Evolutionary conservation across 2,113 vertebrate genomes (phyloP).

Genomic region (Chinchilla lanigera): DNA sequence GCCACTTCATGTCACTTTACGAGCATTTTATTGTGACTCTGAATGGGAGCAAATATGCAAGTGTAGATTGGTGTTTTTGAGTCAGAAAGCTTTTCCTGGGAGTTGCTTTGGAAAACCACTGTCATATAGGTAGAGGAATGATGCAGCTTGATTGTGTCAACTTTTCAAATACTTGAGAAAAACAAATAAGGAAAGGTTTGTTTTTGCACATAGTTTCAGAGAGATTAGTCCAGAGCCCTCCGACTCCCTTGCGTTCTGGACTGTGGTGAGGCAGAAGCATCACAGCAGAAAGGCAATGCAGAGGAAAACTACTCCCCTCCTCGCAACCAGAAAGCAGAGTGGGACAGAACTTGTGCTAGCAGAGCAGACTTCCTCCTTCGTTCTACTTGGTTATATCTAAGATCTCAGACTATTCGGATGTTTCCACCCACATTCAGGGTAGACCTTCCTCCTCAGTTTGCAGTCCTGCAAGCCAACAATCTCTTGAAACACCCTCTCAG

Average conservation of each 20-base stretch:
- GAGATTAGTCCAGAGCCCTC: background rate
- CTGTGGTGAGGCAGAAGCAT: background rate
- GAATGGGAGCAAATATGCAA: background rate
- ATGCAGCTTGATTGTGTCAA: background rate
- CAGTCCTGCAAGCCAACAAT: background rate
- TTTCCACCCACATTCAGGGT: background rate
- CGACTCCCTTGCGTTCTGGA: background rate
- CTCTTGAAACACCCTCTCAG: background rate
- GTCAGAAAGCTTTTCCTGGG: background rate
- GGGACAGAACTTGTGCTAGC: background rate
- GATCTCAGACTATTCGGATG: background rate
- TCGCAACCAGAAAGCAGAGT: background rate
- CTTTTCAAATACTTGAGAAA: background rate
- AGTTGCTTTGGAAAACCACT: background rate
- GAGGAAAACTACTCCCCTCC: background rate
- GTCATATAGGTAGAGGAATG: background rate
- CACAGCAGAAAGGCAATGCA: background rate
- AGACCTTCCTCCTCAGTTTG: background rate
- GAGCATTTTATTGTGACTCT: background rate
- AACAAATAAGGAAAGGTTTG: background rate
- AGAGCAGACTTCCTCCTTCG: background rate
- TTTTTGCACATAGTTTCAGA: background rate
- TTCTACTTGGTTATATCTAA: background rate
- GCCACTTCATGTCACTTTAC: background rate
- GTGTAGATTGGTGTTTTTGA: background rate